A percentile compares a stretch with the other conserved stretches of the same genome.
Evolutionary conservation across 2,888 invertebrate species (phyloP).

Genomic region (Brachyopa scutellaris): DNA sequence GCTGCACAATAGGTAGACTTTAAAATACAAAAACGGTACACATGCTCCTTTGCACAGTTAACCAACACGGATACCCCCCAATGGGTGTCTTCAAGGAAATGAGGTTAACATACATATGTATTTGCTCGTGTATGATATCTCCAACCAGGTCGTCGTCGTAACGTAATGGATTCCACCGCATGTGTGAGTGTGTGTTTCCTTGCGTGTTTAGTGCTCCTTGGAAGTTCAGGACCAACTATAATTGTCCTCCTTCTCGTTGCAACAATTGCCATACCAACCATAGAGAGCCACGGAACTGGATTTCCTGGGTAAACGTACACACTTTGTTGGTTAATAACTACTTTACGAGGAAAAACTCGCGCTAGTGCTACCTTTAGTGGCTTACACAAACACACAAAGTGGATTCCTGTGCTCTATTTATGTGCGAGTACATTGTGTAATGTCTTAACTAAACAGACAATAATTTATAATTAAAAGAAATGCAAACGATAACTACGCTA

Average conservation of each 20-base stretch:
- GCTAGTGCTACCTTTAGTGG: conserved; percentile 32
- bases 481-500: conserved; percentile 28
- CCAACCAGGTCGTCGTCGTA: conserved; percentile 27
- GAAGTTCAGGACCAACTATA: conserved; percentile 70
- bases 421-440: conserved; percentile 54
- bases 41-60: conserved; percentile 48
- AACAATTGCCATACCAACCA: conserved; percentile 26
- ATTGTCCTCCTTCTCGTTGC: conserved; percentile 52
- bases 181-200: conserved; percentile 6
- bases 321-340: conserved; percentile 56
- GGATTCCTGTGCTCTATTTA: conserved; percentile 54
- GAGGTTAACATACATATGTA: conserved; percentile 35
- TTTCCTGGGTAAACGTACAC: conserved; percentile 45
- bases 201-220: conserved; percentile 43
- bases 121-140: conserved; percentile 34
- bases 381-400: conserved; percentile 43
- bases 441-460: conserved; percentile 62
- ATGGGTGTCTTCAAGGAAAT: conserved; percentile 58
- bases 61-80: conserved; percentile 48
- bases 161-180: conserved; percentile 2
- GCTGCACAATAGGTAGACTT: conserved; percentile 30
- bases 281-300: conserved; percentile 31
- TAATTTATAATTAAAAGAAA: conserved; percentile 60
- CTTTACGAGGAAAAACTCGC: conserved; percentile 1
- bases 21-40: conserved; percentile 13